Conservation (phyloP, 2,888 invertebrate genomes). For the Suillia variegata region DNA sequence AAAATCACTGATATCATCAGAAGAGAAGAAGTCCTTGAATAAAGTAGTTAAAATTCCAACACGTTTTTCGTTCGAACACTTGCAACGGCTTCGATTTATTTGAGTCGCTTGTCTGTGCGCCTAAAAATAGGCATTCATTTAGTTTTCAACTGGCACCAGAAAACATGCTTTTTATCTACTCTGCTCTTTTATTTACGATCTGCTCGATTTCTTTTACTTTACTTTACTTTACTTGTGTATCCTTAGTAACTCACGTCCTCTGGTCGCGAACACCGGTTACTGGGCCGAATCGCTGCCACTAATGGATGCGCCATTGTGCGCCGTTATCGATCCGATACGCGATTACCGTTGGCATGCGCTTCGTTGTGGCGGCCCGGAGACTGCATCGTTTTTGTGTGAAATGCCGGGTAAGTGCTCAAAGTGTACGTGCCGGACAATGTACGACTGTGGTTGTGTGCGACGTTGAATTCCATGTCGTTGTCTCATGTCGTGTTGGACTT, state of each 20-base stretch:
- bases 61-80: no score
- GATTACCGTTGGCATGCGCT: slow-evolving; percentile 81
- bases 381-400: slow-evolving; percentile 81
- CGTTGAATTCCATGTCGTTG: not conserved
- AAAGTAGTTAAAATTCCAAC: no score
- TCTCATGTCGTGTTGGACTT: not conserved
- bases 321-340: slow-evolving; percentile 75
- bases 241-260: slow-evolving; percentile 56
- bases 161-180: no score
- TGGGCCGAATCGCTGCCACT: slow-evolving; percentile 74
- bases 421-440: slow-evolving; percentile 19
- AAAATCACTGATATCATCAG: no score
- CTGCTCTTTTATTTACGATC: no score
- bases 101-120: no score
- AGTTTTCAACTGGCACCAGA: no score
- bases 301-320: slow-evolving; percentile 71
- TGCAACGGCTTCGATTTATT: no score
- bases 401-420: slow-evolving; percentile 69
- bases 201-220: no score
- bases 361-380: slow-evolving; percentile 76
- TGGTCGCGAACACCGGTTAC: slow-evolving; percentile 65
- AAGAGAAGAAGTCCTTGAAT: no score
- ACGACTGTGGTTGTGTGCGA: not conserved
- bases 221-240: no score
- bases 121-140: no score